Evolutionary conservation across 2,888 invertebrate genomes (phyloP), one percentile per base, ranked within the genome.

Genomic region (Drosophila paramelanica): DNA sequence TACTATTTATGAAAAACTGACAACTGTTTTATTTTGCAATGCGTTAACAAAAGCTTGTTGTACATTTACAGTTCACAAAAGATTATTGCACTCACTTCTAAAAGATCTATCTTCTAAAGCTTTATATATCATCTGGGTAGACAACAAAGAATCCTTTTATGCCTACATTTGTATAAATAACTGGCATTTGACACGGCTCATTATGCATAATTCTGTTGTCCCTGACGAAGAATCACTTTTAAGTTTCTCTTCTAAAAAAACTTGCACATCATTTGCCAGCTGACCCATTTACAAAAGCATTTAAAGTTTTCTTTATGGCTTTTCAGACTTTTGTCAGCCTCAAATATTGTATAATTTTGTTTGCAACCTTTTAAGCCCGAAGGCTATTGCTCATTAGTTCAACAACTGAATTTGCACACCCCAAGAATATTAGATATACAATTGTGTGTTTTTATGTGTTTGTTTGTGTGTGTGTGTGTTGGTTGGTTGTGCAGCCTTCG

Each of bases 351-450:
- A 53, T 8, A 10, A 10, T 10, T 31, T 31, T 84, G 23, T 50
- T 61, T 59, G 59, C 59, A 67, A 57, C 77, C 58, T 55, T 62
- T 65, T 50, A 59, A 60, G 43, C 64, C 61, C 58, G 53, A 27
- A 57, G 78, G 52, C 67, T 51, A 64, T 53, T 80, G 58, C 88
- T 82, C 89, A 89, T 82, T 82, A 82, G 89, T 88, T 84, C 47
- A 73, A 84, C 67, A 81, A 81, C 73, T 73, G 65, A 89, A 68
- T 83, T 87, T 76, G 65, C 55, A 59, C 77, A 46, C 43, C 41
- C 23, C 45, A 55, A 58, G 47, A 68, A 58, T 67, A 51, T 61
- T 56, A 61, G 57, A 62, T 56, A 45, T 31, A 43, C 43, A 53
- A 17, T 14, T 52, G 20, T 45, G n/a, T 42, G 2, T 23, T 25